Evolutionary conservation across 1,140 invertebrate genomes (phyloP).

Genomic region (Drosophila pruinosa): DNA sequence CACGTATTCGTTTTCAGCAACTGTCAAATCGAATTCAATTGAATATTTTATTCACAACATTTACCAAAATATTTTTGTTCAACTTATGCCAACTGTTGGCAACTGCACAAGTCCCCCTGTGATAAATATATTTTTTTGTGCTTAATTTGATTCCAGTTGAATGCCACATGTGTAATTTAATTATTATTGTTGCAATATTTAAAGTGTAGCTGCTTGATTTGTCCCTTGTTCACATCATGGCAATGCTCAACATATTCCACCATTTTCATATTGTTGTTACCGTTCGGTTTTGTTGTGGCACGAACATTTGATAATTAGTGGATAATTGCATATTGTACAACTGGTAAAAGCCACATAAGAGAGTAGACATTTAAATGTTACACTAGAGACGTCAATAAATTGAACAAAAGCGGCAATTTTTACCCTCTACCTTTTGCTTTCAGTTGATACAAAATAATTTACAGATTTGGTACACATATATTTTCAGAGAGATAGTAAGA

Average conservation of each 20-base stretch:
- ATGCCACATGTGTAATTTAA: conserved; percentile 4
- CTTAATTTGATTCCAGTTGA: neutral
- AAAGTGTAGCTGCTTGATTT: neutral
- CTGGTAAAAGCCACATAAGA: neutral
- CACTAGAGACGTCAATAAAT: neutral
- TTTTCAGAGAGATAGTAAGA: too few relatives aligned
- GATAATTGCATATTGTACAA: neutral
- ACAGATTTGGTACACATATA: too few relatives aligned
- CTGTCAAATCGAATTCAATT: conserved; percentile 32
- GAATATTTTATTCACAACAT: conserved; percentile 30
- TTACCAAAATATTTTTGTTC: conserved; percentile 8
- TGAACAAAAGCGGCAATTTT: too few relatives aligned
- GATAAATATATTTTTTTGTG: neutral
- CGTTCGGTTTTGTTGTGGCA: neutral
- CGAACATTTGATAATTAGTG: conserved; percentile 5
- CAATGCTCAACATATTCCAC: neutral
- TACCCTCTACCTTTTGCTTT: too few relatives aligned
- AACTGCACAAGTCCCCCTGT: neutral
- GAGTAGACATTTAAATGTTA: neutral
- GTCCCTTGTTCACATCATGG: neutral
- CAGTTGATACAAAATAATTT: too few relatives aligned
- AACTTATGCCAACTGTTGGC: neutral
- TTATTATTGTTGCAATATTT: neutral
- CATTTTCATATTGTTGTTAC: neutral
- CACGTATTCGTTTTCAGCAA: conserved; percentile 12